Conservation (phyloP, 2,888 invertebrate species). For the Drosophila affinis region DNA sequence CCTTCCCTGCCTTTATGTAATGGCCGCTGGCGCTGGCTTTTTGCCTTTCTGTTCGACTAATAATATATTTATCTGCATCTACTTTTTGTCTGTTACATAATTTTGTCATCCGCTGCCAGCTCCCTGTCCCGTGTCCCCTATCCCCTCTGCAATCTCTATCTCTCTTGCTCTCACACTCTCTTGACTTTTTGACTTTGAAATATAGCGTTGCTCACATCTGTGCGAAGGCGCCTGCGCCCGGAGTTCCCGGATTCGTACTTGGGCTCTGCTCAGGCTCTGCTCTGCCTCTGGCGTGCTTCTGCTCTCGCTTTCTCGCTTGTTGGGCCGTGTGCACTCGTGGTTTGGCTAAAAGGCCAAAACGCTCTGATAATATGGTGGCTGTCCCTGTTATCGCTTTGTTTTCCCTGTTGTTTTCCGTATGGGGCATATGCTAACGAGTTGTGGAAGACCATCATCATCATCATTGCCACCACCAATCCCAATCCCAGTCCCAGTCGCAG, state of each 20-base stretch:
- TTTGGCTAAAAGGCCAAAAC: conserved; percentile 28
- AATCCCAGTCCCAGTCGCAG: not conserved
- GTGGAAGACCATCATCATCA: conserved; percentile 29
- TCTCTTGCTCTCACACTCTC: conserved; percentile 33
- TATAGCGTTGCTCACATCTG: conserved; percentile 70
- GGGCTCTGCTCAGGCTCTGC: not conserved
- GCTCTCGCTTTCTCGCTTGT: conserved; percentile 46
- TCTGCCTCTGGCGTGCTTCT: not conserved
- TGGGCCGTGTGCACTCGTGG: conserved; percentile 7
- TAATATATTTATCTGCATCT: conserved; percentile 69
- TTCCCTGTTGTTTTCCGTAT: conserved; percentile 44
- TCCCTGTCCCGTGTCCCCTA: conserved; percentile 3
- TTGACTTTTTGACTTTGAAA: conserved; percentile 77
- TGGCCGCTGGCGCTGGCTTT: conserved; percentile 44
- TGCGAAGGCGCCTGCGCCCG: conserved; percentile 65
- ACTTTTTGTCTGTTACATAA: conserved; percentile 70
- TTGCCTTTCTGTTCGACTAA: conserved; percentile 54
- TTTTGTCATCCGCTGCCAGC: conserved; percentile 39
- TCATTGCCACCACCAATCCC: conserved; percentile 11
- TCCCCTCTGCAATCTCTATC: conserved; percentile 2
- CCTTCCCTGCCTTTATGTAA: conserved; percentile 45
- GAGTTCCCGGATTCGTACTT: conserved; percentile 42
- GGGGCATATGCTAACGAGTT: conserved; percentile 62
- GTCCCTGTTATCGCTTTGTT: conserved; percentile 16
- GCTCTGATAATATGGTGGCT: conserved; percentile 29